phyloP scores from a whole-genome alignment of 2,888 invertebrate genomes.

The Nasonia oneida region DNA sequence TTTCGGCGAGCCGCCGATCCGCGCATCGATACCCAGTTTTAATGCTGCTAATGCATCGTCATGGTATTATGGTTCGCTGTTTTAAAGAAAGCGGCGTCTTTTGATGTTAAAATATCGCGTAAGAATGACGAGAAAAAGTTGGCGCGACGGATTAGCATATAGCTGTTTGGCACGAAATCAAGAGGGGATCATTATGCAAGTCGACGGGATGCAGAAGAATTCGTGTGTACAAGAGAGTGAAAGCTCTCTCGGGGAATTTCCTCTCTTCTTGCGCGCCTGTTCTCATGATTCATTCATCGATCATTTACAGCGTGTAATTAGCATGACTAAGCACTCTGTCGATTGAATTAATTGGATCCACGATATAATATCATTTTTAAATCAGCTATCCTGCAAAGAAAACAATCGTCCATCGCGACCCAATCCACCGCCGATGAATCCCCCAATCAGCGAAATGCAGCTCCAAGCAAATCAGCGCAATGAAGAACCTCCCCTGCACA shows the following conservation, averaged over 20 bases:
- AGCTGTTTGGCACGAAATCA: background rate
- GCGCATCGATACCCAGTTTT: conserved; percentile 13
- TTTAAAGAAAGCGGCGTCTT: background rate
- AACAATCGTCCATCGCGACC: no score
- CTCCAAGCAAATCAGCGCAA: background rate
- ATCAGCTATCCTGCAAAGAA: no score
- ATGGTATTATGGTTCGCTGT: no score
- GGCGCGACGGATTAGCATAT: background rate
- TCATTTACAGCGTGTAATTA: background rate
- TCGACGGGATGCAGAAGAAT: background rate
- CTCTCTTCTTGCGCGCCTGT: background rate
- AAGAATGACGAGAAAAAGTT: background rate
- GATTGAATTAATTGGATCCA: background rate
- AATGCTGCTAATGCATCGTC: conserved; percentile 31
- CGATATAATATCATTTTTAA: background rate
- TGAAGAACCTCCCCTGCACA: background rate
- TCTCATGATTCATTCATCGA: background rate
- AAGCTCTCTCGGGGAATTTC: background rate
- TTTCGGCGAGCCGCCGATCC: conserved; percentile 21
- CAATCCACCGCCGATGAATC: no score
- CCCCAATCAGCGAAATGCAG: background rate
- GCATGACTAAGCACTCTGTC: background rate
- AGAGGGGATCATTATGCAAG: background rate
- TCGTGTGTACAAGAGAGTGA: background rate
- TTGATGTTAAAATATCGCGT: background rate